Base-by-base conservation (phyloP, 2,888 invertebrate genomes). In the Cephus spinipes region DNA sequence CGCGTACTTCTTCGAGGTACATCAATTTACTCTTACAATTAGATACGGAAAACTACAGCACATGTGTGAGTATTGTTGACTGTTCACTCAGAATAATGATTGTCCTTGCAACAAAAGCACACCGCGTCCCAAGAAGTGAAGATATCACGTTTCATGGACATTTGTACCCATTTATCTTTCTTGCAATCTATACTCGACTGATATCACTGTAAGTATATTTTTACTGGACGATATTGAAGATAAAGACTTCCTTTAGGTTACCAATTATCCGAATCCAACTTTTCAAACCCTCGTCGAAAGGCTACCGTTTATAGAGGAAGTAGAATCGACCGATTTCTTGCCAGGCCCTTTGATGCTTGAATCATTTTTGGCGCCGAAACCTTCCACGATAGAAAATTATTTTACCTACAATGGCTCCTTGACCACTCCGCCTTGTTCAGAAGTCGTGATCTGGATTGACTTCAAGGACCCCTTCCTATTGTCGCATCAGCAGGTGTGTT, bases 371-470 rank as follows among this genome's bases (percentile, higher is more conserved):
- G 74, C 81, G n/a, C 79, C 83, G 9, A 76, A 78, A 34, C 30
- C 12, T 3, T 31, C 91, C 73, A 93, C 94, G 86, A 90, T 94
- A 80, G 89, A 93, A 68, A 92, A 94, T 69, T 98, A 97, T 92
- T 97, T 95, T 92, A 97, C 96, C 0, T 98, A 98, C 90, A 93
- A 94, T 73, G 98, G 98, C 0, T 97, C 97, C 0, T 90, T 97
- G 83, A 97, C 97, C 4, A 97, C 97, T 3, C 97, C 97, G 3
- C 97, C 97, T 0, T 96, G 96, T 85, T 94, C 94, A 33, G 97
- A 98, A 92, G 95, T 96, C 75, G 97, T 97, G 69, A 95, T 95
- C 69, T 98, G 97, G 97, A 94, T 97, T 79, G 96, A 97, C 86
- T 97, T 96, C 87, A 94, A 94, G 85, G 93, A 95, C 80, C 95